Base-by-base conservation (phyloP, 2,888 invertebrate genomes). In the Merodon equestris region DNA sequence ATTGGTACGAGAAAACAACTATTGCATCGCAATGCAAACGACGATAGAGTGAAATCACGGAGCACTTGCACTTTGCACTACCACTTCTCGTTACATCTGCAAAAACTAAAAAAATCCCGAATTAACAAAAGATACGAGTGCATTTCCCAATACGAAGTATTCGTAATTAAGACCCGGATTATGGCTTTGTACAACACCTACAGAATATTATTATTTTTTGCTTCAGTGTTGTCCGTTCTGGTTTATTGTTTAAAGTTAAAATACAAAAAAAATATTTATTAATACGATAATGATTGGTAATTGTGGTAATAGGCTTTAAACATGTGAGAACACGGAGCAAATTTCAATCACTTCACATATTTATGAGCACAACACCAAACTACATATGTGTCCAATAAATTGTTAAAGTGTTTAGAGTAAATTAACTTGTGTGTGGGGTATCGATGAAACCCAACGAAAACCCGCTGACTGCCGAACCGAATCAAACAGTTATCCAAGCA, bases 401-500 rank as follows among this genome's bases (percentile, higher is more conserved):
- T 36, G 36, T 54, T 56, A n/a, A 14, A 42, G 44, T 54, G 27
- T 18, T 57, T 60, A 61, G 66, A 64, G 64, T 54, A 47, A 47
- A 42, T 51, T 45, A 9, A 51, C 51, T 58, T 57, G 66, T 56
- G 40, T 66, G 51, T 67, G 66, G 47, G 57, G 57, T 75, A 60
- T 53, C 40, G 60, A 60, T 64, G 71, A 61, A 66, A 56, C 53
- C 17, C 48, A 54, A 48, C 51, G 38, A 74, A 64, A 79, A 73
- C 63, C 63, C 74, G 68, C 73, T 68, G 68, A 74, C 72, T 76
- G 73, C 60, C 77, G 81, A 81, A 77, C 77, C 77, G 81, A 81
- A 79, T 79, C 81, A 81, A 81, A 77, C 81, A 81, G 81, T 81
- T 81, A 81, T 74, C 79, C 77, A 79, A 81, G 73, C 72, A 79